phyloP scores from a whole-genome alignment of 2,888 invertebrate species.

The Suillia variegata region DNA sequence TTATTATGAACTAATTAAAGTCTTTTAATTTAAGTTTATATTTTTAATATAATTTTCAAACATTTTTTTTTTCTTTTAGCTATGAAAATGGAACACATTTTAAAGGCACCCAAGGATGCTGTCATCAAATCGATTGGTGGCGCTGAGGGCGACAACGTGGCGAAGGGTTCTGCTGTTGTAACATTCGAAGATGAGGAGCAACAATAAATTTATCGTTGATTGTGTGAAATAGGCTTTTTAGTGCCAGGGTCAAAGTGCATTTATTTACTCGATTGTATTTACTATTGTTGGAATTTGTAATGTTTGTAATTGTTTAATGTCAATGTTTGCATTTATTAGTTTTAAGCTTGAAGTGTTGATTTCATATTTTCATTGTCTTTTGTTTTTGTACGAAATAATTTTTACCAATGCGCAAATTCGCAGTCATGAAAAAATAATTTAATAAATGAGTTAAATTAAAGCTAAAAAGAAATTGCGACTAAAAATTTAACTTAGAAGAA shows the following conservation, averaged over 20 bases:
- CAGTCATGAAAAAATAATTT: too few relatives aligned
- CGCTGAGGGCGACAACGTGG: slow-evolving; percentile 80
- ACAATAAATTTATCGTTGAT: not conserved
- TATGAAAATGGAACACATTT: slow-evolving; percentile 99
- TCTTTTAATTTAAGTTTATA: not conserved
- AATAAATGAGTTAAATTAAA: too few relatives aligned
- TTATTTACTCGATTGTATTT: too few relatives aligned
- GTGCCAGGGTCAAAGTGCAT: slow-evolving; percentile 45
- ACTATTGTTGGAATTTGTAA: not conserved
- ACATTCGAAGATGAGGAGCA: slow-evolving; percentile 63
- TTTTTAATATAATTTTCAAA: not conserved
- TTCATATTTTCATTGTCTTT: too few relatives aligned
- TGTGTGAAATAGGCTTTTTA: not conserved
- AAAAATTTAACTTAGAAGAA: too few relatives aligned
- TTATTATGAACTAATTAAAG: not conserved
- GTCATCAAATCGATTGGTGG: slow-evolving; percentile 74
- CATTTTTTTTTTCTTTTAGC: slow-evolving; percentile 63
- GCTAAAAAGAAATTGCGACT: too few relatives aligned
- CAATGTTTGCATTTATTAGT: slow-evolving; percentile 46
- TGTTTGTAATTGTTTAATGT: slow-evolving; percentile 18
- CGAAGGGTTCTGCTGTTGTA: slow-evolving; percentile 73
- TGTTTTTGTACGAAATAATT: too few relatives aligned
- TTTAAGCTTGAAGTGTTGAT: slow-evolving; percentile 37
- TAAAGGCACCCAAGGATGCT: slow-evolving; percentile 82
- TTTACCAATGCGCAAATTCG: too few relatives aligned